Base-by-base conservation (phyloP, 2,888 invertebrate genomes). In the Nesidiocoris tenuis region DNA sequence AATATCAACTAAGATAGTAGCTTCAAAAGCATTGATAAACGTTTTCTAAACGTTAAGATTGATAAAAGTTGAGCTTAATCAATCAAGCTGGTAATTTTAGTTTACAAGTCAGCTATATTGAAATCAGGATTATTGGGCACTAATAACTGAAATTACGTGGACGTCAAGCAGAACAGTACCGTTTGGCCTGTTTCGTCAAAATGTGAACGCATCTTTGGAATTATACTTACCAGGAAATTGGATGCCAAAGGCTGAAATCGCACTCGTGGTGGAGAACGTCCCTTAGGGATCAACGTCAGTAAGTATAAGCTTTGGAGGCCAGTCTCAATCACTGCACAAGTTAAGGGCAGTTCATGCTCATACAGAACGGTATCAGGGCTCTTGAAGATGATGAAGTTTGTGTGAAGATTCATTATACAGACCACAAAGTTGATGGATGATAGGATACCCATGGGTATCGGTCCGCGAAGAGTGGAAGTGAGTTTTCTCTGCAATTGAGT, bases 401-500 rank as follows among this genome's bases (percentile, higher is more conserved):
- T 90, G 78, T 92, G 87, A 18, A 94, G 83, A 78, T 90, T 88
- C 74, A 95, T 86, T 2, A 89, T 85, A 80, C 88, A 88, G 64
- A 93, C 83, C 18, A 91, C 86, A 61, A 90, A 88, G 59, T 90
- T 85, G 55, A 91, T 82, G 75, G 89, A 84, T 91, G 93, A 93
- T 24, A 91, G 81, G 1, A 92, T 85, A 77, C 92, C 85, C 76
- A 92, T 86, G 5, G 87, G 82, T 9, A 89, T 84, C 0, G 94
- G 92, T 0, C 96, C 96, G 86, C 77, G 91, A 87, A 84, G 90
- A 91, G 77, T 88, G 82, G 0, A 87, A 86, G 57, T 90, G 84
- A 79, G 88, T 86, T 80, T 86, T 77, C 81, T 81, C 72, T 90
- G 89, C 74, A 93, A 83, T 1, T 90, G 89, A 80, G 92, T 84